Base-by-base conservation (phyloP, 2,888 invertebrate species). In the Drosophila kuntzei region DNA sequence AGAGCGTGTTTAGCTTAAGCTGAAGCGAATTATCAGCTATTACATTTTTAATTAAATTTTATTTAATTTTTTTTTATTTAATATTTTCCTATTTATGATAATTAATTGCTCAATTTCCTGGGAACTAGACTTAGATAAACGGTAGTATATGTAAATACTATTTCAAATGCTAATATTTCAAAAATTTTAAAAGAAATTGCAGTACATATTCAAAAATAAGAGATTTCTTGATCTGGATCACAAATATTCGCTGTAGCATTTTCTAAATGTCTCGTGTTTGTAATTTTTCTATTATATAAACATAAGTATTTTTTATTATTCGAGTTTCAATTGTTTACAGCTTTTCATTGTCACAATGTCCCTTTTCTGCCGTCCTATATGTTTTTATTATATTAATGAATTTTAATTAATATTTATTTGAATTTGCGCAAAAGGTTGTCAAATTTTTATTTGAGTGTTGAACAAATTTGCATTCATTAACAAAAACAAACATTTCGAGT, bases 381-480 rank as follows among this genome's bases (percentile, higher is more conserved):
- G 11, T 18, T 18, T 32, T 29, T 16, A 4, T 25, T 25, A 25
- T 25, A 37, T 39, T 12, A 39, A 14, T 14, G 5, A 58, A 47
- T 20, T 20, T 29, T 14, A 59, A 25, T 51, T 22, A 41, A 47
- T 51, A 20, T 64, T 69, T 25, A 32, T 29, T 65, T 54, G 7
- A 37, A 6, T 11, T 50, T 62, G 57, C 41, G 62, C 37, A 43
- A 58, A 58, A 41, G 43, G 43, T 25, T 47, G 18, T 43, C 39
- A 51, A 61, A n/a, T 22, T 51, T 61, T 47, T 51, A 77, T 72
- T 72, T 44, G 57, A 69, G 61, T 78, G 64, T 57, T 57, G 32
- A 57, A 60, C 37, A 59, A 69, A 78, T 78, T 78, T 65, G 60
- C 44, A 51, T 68, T 61, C 27, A 67, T 77, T 54, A 55, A 64